Base-by-base conservation (phyloP, 2,888 invertebrate species). In the Drosophila anomalata region DNA sequence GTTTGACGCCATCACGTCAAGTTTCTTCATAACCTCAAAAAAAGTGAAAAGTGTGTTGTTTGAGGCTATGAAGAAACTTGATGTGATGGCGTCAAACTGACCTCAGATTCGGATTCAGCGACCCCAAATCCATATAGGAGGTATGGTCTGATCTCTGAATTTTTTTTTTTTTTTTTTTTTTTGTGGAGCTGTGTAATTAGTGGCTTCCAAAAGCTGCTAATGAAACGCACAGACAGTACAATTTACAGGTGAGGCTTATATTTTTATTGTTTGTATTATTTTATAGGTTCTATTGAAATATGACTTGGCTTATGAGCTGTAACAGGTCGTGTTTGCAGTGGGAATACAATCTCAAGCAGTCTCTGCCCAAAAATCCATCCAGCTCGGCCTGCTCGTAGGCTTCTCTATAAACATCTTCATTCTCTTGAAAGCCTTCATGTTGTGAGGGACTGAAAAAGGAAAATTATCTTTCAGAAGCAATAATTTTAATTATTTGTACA, bases 401-500 rank as follows among this genome's bases (percentile, higher is more conserved):
- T 58, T 90, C 78, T 6, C 78, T 86, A 17, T 91, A 90, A 0
- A 91, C 77, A 8, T 90, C 89, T 17, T 94, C 95, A 1, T 92
- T 84, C 22, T 90, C 89, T 72, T 92, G 93, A 0, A 95, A 95
- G 12, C 93, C 92, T 52, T 93, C 91, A 83, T 95, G 95, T 17
- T 90, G 89, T 0, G 93, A 92, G 4, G 93, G 93, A 31, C 93
- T 93, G 70, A 48, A 46, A 51, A 29, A 3, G 39, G 11, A 42
- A 59, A 63, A 44, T 24, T 2, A n/a, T 7, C 6, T 14, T 54
- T 1, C 17, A 22, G 11, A 47, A 9, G 8, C 3, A 14, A 6
- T 12, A 12, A 4, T 46, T 41, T 51, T 46, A 24, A 22, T 14
- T 0, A 11, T 11, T 12, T 17, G 8, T 26, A 0, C n/a, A n/a